Base-by-base conservation (phyloP, 2,888 invertebrate genomes). In the Tetranychus truncatus region DNA sequence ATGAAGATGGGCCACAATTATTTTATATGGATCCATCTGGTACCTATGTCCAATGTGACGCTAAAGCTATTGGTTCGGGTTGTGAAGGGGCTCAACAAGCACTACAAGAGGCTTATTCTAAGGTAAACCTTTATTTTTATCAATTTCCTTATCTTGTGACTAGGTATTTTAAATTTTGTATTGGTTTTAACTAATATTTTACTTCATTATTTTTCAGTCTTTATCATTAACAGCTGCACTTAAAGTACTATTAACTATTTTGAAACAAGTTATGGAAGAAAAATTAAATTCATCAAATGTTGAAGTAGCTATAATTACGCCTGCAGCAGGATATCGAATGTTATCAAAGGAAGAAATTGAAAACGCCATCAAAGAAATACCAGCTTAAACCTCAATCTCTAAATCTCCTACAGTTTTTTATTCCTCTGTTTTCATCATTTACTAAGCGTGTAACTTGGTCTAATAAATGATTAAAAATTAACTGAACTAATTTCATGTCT, bases 261-360 rank as follows among this genome's bases (percentile, higher is more conserved):
- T 99, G 34, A 99, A 99, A 83, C 97, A 99, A 84, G 97, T 99
- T 0, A 99, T 99, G 99, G 99, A 99, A 82, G 99, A 99, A 83
- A 99, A 97, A 83, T 85, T 99, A 2, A 96, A 91, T 77, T 91
- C 94, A 77, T 92, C 90, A 75, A 99, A 99, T 84, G 95, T 99
- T 75, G 99, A 99, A 85, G 82, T 96, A 78, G 93, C 94, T 83
- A 92, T 92, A 65, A 92, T 96, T 87, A 95, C 93, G 0, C 89
- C 90, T 0, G 87, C 87, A 34, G 85, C 87, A 65, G 85, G 90
- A 80, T 96, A 94, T 85, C 90, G 92, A 80, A 92, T 95, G 91
- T 91, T 89, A 81, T 85, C 88, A 3, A 90, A 92, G 83, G 91
- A 91, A 77, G 92, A 95, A 82, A 88, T 96, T 0, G 93, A 95